phyloP scores from a whole-genome alignment of 64 coral and sea anemone genomes.

The Actinia equina region DNA sequence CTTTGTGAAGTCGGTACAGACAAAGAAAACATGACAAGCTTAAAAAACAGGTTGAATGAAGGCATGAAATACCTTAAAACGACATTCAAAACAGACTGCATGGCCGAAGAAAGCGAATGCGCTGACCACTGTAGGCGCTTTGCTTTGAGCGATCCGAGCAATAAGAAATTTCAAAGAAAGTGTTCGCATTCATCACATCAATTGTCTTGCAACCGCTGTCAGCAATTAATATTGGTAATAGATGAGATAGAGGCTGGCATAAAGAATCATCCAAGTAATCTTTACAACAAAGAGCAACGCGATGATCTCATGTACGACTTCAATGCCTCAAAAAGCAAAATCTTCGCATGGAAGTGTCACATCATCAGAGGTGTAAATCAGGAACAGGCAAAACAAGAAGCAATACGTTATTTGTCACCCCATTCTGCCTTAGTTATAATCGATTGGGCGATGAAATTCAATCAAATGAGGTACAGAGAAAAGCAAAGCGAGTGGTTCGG shows the following conservation, averaged over 20 bases:
- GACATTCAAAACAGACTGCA: background rate
- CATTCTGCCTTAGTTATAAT: background rate
- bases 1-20: slow-evolving; percentile 9
- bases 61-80: slow-evolving; percentile 36
- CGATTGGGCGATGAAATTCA: background rate
- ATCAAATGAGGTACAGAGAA: background rate
- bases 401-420: background rate
- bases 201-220: slow-evolving; percentile 1
- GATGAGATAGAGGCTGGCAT: slow-evolving; percentile 7
- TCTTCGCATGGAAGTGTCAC: slow-evolving; percentile 3
- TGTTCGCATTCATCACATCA: slow-evolving; percentile 22
- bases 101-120: slow-evolving; percentile 3
- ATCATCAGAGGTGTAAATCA: slow-evolving; percentile 3
- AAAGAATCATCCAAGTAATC: background rate
- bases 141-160: slow-evolving; percentile 19
- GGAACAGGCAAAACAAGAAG: slow-evolving; percentile 25
- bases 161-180: slow-evolving; percentile 6
- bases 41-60: background rate
- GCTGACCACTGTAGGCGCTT: slow-evolving; percentile 26
- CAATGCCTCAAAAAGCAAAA: background rate
- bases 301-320: slow-evolving; percentile 19
- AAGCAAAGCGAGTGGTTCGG: background rate
- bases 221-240: slow-evolving; percentile 22
- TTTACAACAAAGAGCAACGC: background rate
- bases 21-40: slow-evolving; percentile 10